A percentile compares a stretch with the other conserved stretches of the same genome.
Conservation (phyloP, 2,797 vertebrate genomes). For the Coregonus ussuriensis region DNA sequence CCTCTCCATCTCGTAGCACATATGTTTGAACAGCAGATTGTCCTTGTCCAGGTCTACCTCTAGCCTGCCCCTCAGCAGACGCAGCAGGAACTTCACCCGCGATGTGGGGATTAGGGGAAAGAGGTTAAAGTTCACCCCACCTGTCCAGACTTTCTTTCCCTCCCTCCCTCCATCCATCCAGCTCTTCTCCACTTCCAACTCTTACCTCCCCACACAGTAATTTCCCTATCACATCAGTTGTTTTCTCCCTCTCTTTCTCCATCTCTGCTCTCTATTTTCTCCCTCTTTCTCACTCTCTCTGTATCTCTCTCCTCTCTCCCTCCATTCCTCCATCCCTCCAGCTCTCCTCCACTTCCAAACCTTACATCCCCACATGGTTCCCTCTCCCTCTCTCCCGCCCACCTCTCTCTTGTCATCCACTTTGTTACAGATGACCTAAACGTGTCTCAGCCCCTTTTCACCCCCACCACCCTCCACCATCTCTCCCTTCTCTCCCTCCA, state of each 20-base stretch:
- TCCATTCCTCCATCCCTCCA: too few species aligned
- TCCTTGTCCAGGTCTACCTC: conserved; percentile 99
- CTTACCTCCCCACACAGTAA: neutral
- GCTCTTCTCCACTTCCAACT: conserved; percentile 38
- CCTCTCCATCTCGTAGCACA: conserved; percentile 99
- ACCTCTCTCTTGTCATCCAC: conserved; percentile 22
- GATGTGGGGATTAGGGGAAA: conserved; percentile 85
- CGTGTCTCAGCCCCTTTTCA: neutral
- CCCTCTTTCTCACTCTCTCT: too few species aligned
- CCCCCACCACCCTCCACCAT: neutral
- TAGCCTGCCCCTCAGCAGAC: conserved; percentile 90
- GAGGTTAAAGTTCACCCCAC: neutral
- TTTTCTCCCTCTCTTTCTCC: too few species aligned
- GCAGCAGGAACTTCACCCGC: conserved; percentile 93
- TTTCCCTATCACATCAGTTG: too few species aligned
- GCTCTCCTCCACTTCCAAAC: too few species aligned
- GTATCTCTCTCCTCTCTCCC: too few species aligned
- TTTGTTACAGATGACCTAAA: neutral
- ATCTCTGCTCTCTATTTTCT: too few species aligned
- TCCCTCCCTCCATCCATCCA: conserved; percentile 25
- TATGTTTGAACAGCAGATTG: conserved; percentile 98
- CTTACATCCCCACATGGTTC: neutral
- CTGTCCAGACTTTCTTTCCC: conserved; percentile 14
- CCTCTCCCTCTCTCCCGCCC: conserved; percentile 23
- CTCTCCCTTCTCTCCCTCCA: conserved; percentile 53